phyloP scores from a whole-genome alignment of 1,140 invertebrate species.

The Vanessa tameamea region DNA sequence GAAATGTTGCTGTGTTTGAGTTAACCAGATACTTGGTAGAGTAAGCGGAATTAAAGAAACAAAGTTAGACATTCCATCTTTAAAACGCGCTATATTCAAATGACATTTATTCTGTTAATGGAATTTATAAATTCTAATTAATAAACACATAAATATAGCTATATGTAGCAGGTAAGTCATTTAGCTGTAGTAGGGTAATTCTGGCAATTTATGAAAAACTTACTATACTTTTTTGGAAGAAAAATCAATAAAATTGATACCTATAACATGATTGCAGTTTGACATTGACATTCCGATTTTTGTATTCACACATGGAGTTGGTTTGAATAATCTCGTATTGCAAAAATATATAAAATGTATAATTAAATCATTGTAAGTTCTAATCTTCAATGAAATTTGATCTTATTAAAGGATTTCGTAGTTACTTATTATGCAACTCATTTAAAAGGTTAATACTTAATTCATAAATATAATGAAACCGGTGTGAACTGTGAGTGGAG shows the following conservation, averaged over 20 bases:
- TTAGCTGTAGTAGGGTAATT: no score
- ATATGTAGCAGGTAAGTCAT: no score
- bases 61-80: no score
- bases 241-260: not conserved
- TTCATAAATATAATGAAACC: not conserved
- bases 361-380: not conserved
- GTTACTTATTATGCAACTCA: constrained; percentile 14
- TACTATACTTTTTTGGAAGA: no score
- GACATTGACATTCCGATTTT: not conserved
- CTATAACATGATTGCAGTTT: not conserved
- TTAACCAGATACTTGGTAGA: no score
- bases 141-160: no score
- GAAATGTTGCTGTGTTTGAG: no score
- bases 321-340: not conserved
- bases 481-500: not conserved
- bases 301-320: not conserved
- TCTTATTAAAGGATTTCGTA: not conserved
- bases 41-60: no score
- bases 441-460: constrained; percentile 12
- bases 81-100: no score
- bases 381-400: constrained; percentile 6
- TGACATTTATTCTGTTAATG: no score
- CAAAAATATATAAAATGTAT: not conserved
- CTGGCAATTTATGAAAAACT: no score
- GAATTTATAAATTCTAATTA: no score